phyloP scores from a whole-genome alignment of 2,888 invertebrate species.

The Andrena fulva region DNA sequence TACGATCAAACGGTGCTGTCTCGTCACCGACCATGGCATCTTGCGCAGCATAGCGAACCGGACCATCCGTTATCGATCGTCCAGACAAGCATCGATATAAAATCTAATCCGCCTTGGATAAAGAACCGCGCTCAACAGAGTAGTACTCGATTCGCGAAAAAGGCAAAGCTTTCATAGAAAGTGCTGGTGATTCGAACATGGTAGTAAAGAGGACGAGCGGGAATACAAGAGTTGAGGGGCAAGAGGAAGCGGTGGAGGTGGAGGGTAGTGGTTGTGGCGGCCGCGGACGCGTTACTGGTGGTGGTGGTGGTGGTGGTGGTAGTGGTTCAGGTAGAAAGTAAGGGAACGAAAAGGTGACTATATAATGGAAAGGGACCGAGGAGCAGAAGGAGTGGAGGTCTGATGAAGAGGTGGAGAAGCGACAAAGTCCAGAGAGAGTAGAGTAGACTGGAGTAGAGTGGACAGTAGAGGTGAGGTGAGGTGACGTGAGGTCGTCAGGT shows the following conservation, averaged over 20 bases:
- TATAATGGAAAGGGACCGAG: too few species aligned
- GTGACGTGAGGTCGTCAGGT: too few species aligned
- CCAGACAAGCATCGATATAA: neutral
- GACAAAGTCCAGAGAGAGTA: too few species aligned
- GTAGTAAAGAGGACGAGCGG: neutral
- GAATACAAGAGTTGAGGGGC: neutral
- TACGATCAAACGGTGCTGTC: neutral
- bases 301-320: too few species aligned
- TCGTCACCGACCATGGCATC: neutral
- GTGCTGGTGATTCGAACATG: constrained; percentile 24
- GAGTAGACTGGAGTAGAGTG: too few species aligned
- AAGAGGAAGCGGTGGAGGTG: neutral
- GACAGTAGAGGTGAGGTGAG: too few species aligned
- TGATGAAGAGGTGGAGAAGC: too few species aligned
- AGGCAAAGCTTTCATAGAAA: constrained; percentile 20
- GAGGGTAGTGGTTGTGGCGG: neutral
- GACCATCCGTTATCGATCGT: constrained; percentile 11
- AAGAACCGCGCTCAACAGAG: neutral
- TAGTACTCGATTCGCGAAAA: neutral
- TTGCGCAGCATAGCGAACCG: neutral
- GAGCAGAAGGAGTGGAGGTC: too few species aligned
- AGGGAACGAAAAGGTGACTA: too few species aligned
- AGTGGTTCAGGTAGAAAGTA: too few species aligned
- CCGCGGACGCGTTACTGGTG: too few species aligned
- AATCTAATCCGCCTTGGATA: neutral